Percentiles rank a stretch among this genome's conserved stretches.
These are phyloP conservation scores for Delphinapterus leucas DNA, from an alignment of 2,113 vertebrate genomes.

Conservation along the genomic window DNA sequence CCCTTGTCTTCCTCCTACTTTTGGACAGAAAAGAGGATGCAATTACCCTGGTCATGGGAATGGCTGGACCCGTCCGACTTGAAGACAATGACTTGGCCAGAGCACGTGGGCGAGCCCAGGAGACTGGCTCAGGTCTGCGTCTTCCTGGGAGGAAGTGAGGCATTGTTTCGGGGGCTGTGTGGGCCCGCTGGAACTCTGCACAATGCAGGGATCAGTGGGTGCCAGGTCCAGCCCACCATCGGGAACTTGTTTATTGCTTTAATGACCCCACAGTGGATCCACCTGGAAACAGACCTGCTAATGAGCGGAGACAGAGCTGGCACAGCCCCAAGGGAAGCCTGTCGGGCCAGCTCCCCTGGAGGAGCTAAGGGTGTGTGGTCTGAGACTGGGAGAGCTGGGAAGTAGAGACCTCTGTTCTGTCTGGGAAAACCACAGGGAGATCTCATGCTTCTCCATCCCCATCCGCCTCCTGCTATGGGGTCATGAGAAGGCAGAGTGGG, in stretches of 20 bases:
- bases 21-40: slow-evolving; percentile 58
- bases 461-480: background rate
- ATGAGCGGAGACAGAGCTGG: slow-evolving; percentile 71
- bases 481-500: background rate
- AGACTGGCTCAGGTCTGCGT: slow-evolving; percentile 66
- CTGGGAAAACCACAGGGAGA: slow-evolving; percentile 67
- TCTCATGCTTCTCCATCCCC: background rate
- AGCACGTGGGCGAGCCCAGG: slow-evolving; percentile 73
- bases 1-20: background rate
- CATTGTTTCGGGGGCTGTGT: slow-evolving; percentile 78
- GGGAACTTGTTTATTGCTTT: slow-evolving; percentile 69
- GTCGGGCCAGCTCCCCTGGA: slow-evolving; percentile 73
- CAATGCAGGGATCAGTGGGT: slow-evolving; percentile 13
- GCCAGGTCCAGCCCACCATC: background rate
- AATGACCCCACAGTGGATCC: slow-evolving; percentile 24
- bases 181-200: slow-evolving; percentile 63
- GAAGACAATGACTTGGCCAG: slow-evolving; percentile 78
- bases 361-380: slow-evolving; percentile 73
- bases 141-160: slow-evolving; percentile 81
- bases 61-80: slow-evolving; percentile 23
- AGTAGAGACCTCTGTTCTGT: slow-evolving; percentile 46
- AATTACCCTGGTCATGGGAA: slow-evolving; percentile 76
- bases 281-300: slow-evolving; percentile 78
- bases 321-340: slow-evolving; percentile 72
- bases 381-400: slow-evolving; percentile 49